Base-by-base conservation (phyloP, 2,888 invertebrate genomes). In the Stenchaetothrips biformis region DNA sequence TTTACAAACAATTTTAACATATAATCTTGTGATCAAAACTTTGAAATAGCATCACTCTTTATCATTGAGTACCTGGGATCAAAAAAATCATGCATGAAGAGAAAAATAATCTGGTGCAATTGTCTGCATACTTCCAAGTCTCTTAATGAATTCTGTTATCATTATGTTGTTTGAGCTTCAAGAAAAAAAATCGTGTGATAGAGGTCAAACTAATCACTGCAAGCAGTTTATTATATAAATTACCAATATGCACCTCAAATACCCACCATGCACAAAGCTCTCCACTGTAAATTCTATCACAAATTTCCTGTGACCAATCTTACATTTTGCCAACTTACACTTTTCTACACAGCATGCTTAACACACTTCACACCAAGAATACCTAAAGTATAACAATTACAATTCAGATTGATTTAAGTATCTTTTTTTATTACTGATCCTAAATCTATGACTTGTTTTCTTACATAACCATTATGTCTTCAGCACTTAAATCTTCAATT, bases 361-460 rank as follows among this genome's bases (percentile, higher is more conserved):
- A 25, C 67, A 74, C 67, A 74, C 67, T 18, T 18, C 59, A 21
- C 67, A 25, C 67, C 67, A 74, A 74, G 25, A 18, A 25, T 25
- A 25, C 67, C 67, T 74, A 74, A 74, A 21, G 21, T 74, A 74
- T 25, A 11, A 74, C 67, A 74, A 11, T 74, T 11, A 74, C 67
- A 74, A 74, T 74, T 74, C 67, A 74, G 67, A 21, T 74, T 21
- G 67, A 21, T 2, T 74, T 37, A 37, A 37, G 37, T 37, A 37
- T 4, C 37, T 37, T 25, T 74, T 25, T 11, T 25, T 74, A 74
- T 74, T 74, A 21, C 67, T 74, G 67, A 74, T 74, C 67, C 67
- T 74, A 74, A 74, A 74, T 74, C 67, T 74, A 74, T 74, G 67
- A 74, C 67, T 74, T 74, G 9, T 21, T 21, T 25, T 25, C n/a